Evolutionary conservation across 2,888 invertebrate species (phyloP), one percentile per base, ranked within the genome.

Genomic region (Stratiomys singularior): DNA sequence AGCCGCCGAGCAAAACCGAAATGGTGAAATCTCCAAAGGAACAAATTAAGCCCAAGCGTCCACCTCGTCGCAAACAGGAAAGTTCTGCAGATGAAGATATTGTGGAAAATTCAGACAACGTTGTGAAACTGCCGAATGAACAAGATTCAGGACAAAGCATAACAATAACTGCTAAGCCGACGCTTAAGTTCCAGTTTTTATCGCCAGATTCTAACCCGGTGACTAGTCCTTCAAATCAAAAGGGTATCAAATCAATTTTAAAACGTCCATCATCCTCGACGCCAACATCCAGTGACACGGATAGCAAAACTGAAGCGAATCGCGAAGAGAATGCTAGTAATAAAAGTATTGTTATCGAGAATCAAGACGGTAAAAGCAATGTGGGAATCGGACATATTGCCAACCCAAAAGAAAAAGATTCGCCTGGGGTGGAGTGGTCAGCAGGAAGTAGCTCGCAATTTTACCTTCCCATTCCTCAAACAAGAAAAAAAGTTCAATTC

Each of bases 401-500:
- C 37, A 44, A 15, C 1, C 46, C 67, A 21, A 60, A 82, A 86
- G 21, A 63, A 18, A 63, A 64, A 11, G 15, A 27, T 9, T 13
- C 28, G 3, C 18, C 56, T 1, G 13, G 21, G 11, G 28, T 18
- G 1, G 64, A 76, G 13, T 5, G 76, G 15, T 23, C 15, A 2
- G 18, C 79, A 71, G 78, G 81, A 79, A 79, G 82, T 82, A 86
- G 87, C 81, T 90, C 91, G 76, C 90, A 91, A 81, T 92, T 92
- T 88, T 92, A 92, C 86, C 86, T 92, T 80, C 92, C 91, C 44
- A 89, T 90, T 82, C 88, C 87, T 77, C 89, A 88, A 79, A 89
- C 91, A 83, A 89, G 92, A 83, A 93, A 92, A 89, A 91, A 92
- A 83, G 93, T 93, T 79, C 92, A 93, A 85, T 93, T 93, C 88